These are phyloP conservation scores for Pluvianellus socialis DNA, from an alignment of 2,113 vertebrate genomes.

Conservation along the genomic window DNA sequence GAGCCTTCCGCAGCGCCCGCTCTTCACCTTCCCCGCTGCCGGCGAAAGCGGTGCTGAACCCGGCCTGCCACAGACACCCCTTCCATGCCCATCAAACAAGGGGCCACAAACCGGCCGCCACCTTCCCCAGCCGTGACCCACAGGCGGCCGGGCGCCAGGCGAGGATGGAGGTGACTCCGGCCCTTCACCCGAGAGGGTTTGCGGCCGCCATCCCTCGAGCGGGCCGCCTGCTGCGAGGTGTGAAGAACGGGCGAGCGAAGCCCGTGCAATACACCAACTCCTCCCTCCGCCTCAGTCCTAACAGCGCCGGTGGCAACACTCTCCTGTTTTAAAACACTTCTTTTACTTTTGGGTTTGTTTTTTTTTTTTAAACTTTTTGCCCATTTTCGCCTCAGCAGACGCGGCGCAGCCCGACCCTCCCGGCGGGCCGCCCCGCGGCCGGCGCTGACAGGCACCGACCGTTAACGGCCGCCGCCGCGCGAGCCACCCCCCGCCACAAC, in stretches of 20 bases:
- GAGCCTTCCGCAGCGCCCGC: too few relatives aligned
- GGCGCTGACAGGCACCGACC: background rate
- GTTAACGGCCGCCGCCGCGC: background rate
- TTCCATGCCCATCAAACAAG: accelerated
- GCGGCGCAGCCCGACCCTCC: too few relatives aligned
- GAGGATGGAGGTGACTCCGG: accelerated
- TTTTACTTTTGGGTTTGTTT: too few relatives aligned
- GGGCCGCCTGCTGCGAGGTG: accelerated
- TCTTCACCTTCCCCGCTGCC: too few relatives aligned
- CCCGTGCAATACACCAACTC: accelerated
- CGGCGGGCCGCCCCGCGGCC: too few relatives aligned
- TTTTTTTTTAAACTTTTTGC: too few relatives aligned
- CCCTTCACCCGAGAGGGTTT: accelerated
- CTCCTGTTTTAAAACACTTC: accelerated
- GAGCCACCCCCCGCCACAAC: too few relatives aligned
- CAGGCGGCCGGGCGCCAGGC: accelerated
- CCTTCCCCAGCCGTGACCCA: accelerated
- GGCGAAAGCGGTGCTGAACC: accelerated
- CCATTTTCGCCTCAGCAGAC: accelerated
- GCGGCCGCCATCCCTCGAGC: background rate
- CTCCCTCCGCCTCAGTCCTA: accelerated
- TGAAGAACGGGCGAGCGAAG: too few relatives aligned
- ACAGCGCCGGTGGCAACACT: accelerated
- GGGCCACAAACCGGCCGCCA: accelerated
- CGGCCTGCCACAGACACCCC: accelerated